Percentiles rank a stretch among this genome's conserved stretches.
Conservation (phyloP, 2,888 invertebrate genomes). For the Epiblema foenella region DNA sequence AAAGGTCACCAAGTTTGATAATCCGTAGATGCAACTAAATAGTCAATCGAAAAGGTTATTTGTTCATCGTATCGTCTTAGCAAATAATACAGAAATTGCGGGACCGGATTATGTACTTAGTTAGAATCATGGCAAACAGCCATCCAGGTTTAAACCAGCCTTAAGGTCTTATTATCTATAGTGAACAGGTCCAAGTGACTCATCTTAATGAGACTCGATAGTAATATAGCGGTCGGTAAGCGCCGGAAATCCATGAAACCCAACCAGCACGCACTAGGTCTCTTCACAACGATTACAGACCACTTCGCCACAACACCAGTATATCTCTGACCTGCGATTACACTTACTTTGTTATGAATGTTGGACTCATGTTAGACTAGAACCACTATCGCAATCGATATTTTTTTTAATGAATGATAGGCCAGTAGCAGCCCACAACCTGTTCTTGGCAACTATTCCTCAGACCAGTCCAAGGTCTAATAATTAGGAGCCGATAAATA, state of each 20-base stretch:
- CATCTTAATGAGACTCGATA: slow-evolving; percentile 53
- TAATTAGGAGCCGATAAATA: slow-evolving; percentile 40
- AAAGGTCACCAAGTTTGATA: no score
- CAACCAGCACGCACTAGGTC: slow-evolving; percentile 56
- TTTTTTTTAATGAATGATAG: slow-evolving; percentile 33
- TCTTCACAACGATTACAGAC: not conserved
- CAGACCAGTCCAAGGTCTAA: slow-evolving; percentile 43
- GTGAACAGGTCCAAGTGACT: slow-evolving; percentile 56
- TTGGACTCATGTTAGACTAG: not conserved
- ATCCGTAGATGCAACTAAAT: no score
- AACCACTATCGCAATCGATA: not conserved
- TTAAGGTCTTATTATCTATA: slow-evolving; percentile 46
- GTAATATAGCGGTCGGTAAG: slow-evolving; percentile 52
- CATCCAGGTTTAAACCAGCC: slow-evolving; percentile 7
- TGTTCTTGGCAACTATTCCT: slow-evolving; percentile 54
- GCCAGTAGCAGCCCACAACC: slow-evolving; percentile 51
- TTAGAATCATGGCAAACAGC: slow-evolving; percentile 10
- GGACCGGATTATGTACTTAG: slow-evolving; percentile 5
- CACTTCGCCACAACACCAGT: not conserved
- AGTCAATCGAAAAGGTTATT: no score
- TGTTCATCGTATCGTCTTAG: no score
- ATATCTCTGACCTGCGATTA: not conserved
- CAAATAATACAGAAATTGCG: not conserved
- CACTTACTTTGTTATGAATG: not conserved
- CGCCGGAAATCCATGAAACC: slow-evolving; percentile 69